Conservation (phyloP, 2,113 vertebrate species). For the Perca flavescens region DNA sequence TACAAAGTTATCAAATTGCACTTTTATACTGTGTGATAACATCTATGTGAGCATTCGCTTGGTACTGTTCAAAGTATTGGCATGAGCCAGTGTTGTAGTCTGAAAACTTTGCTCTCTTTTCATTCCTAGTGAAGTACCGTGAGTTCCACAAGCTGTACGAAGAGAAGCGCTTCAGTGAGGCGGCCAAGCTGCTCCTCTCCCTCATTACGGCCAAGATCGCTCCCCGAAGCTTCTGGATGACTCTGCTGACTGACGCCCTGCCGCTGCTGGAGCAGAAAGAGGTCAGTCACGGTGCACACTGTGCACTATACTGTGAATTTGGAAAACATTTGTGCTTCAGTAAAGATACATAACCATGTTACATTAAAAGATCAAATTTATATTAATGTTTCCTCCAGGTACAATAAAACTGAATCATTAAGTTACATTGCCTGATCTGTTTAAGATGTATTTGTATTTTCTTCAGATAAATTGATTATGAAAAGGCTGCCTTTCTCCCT, state of each 20-base stretch:
- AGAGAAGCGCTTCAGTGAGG: constrained; percentile 89
- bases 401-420: too few species aligned
- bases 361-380: too few species aligned
- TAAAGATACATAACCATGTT: too few species aligned
- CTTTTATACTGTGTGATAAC: background rate
- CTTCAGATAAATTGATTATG: too few species aligned
- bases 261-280: constrained; percentile 96
- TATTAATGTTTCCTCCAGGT: too few species aligned
- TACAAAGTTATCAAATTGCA: background rate
- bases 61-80: background rate
- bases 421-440: too few species aligned
- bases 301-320: background rate
- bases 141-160: constrained; percentile 96
- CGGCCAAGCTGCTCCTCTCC: constrained; percentile 91
- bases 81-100: background rate
- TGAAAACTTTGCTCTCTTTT: constrained; percentile 3
- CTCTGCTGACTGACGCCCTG: constrained; percentile 92
- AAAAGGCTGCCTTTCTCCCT: too few species aligned
- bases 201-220: constrained; percentile 97
- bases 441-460: background rate
- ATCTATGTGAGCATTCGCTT: background rate
- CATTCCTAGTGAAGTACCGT: constrained; percentile 90
- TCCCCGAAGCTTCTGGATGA: constrained; percentile 96
- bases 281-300: constrained; percentile 75
- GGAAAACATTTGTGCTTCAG: background rate